Evolutionary conservation across 2,888 invertebrate genomes (phyloP), one percentile per base, ranked within the genome.

Genomic region (Apeira syringaria): DNA sequence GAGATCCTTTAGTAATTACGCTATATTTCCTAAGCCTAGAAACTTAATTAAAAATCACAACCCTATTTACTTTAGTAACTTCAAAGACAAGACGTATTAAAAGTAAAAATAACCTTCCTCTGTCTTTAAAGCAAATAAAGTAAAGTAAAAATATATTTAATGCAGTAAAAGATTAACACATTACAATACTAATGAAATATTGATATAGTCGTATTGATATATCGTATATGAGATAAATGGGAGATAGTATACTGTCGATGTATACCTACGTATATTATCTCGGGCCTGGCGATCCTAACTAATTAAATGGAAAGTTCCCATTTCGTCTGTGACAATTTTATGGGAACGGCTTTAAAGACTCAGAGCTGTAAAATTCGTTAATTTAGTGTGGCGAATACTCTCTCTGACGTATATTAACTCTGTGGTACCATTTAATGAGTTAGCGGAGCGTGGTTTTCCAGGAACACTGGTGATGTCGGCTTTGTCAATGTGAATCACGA

Each of bases 241-340:
- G 7, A 20, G 20, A 7, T 20, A 7, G 20, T 5, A 7, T 11
- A 27, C 18, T 18, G 18, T 35, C 7, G 6, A 12, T 11, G 4
- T 2, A 2, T 22, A 10, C 9, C 12, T 22, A 63, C n/a, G n/a
- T n/a, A 20, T 6, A n/a, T 32, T 24, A 17, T 25, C 25, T 25
- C 6, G 5, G 10, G 59, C 62, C 59, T 64, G 62, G 70, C 64
- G 73, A 74, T 72, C 74, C 67, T 68, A 75, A 75, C 77, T 84
- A 86, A 86, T 86, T 82, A 86, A 82, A 80, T 71, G 64, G 66
- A 75, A 77, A 70, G 63, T 69, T 77, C 78, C 74, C 75, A 79
- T 82, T 80, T 79, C 67, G 73, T 61, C 59, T 61, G 73, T 69
- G 74, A 82, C 76, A 78, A 80, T 79, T 85, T 84, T 79, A 85